Evolutionary conservation across 2,113 vertebrate species (phyloP).

Genomic region (Gasterosteus aculeatus): DNA sequence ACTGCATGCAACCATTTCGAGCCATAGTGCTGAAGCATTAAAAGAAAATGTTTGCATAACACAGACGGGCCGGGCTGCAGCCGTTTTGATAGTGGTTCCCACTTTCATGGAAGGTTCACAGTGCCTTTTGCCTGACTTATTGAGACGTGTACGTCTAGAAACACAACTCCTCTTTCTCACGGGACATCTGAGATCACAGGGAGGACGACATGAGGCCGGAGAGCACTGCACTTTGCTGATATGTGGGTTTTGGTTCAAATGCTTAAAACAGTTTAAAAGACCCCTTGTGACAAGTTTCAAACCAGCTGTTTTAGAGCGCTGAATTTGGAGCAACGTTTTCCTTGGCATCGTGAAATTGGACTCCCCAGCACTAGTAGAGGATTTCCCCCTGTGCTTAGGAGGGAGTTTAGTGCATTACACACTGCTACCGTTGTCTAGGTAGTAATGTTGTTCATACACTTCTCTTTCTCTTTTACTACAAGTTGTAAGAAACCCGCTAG

Average conservation of each 20-base stretch:
- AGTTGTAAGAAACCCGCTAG: conserved; percentile 54
- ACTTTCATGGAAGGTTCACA: conserved; percentile 67
- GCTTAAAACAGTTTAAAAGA: conserved; percentile 58
- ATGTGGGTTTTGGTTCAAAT: conserved; percentile 74
- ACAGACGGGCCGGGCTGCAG: conserved; percentile 52
- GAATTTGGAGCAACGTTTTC: conserved; percentile 56
- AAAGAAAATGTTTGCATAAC: conserved; percentile 57
- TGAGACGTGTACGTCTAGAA: conserved; percentile 73
- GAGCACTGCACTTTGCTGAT: conserved; percentile 66
- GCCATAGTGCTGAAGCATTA: conserved; percentile 33
- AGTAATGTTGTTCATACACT: conserved; percentile 42
- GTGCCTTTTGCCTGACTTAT: conserved; percentile 77
- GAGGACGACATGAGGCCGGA: conserved; percentile 59
- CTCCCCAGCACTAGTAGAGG: conserved; percentile 49
- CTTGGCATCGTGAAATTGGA: conserved; percentile 55
- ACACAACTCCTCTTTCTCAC: conserved; percentile 73
- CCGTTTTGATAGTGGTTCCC: conserved; percentile 74
- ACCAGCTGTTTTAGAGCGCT: conserved; percentile 76
- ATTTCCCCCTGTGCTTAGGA: conserved; percentile 65
- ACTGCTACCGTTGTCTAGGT: conserved; percentile 44
- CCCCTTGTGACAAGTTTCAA: conserved; percentile 71
- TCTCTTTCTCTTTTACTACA: conserved; percentile 34
- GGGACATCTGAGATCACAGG: conserved; percentile 58
- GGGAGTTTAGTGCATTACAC: conserved; percentile 46
- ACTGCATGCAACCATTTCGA: conserved; percentile 33